Base-by-base conservation (phyloP, 23 tunicate species). In the Trididemnum clinides region DNA sequence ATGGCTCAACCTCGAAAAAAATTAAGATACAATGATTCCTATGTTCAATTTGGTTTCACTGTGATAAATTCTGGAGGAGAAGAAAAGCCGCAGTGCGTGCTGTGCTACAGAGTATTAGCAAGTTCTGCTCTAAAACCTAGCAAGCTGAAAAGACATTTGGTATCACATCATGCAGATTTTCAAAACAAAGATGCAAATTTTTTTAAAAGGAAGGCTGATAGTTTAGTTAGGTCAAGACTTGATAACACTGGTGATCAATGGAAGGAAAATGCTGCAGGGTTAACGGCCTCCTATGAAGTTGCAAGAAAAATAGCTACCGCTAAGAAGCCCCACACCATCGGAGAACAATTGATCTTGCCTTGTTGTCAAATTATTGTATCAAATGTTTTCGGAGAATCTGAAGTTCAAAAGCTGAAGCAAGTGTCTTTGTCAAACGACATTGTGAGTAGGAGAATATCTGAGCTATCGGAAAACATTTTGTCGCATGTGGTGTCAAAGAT, bases 291-390 rank as follows among this genome's bases (percentile, higher is more conserved):
- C 64, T 89, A 58, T 38, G 78, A 82, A 75, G 93, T 89, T 73
- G 31, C 88, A 83, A 83, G 83, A 74, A 58, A 83, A 83, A 89
- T 83, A 82, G 88, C 88, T 62, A 64, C 62, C 33, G 88, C 93
- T 23, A 83, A 89, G 39, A 89, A 89, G 66, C 84, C 86, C 23
- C 88, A 89, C 93, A 83, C 28, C 76, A 76, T 89, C 72, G 93
- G 84, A 54, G 88, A 89, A 84, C 88, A 83, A 29, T 21, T 89
- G 84, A 83, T 89, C 77, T 84, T 84, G 80, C 88, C 88, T 44
- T 84, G 88, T 51, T 84, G 88, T 39, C 27, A 84, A 84, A 21
- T 37, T 72, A 83, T 89, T 39, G 34, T 89, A 30, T 34, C 83
- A 62, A 83, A 83, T 39, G 6, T 88, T 44, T 23, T 82, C 74